A percentile compares a stretch with the other conserved stretches of the same genome.
Evolutionary conservation across 2,113 vertebrate genomes (phyloP).

Genomic region (Mirounga angustirostris): DNA sequence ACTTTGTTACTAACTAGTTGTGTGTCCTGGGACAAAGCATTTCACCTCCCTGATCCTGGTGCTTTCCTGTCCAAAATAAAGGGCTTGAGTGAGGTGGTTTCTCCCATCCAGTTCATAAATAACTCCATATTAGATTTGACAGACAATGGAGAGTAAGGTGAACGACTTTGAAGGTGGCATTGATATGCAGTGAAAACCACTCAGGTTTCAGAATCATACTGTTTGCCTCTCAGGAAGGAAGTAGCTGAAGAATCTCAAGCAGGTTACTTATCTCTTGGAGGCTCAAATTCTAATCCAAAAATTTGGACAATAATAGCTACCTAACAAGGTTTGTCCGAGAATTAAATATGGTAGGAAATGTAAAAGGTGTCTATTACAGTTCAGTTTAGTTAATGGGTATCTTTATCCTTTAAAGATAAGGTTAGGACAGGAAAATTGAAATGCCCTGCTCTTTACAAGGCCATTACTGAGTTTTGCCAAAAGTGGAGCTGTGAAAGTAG

Average conservation of each 20-base stretch:
- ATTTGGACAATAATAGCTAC: not conserved
- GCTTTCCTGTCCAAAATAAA: not conserved
- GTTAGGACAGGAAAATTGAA: not conserved
- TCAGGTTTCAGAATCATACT: not conserved
- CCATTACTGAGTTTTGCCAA: slow-evolving; percentile 10
- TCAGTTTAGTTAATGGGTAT: not conserved
- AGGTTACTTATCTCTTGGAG: not conserved
- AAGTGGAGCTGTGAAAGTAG: not conserved
- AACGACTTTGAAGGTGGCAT: not conserved
- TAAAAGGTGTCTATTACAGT: not conserved
- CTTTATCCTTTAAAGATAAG: not conserved
- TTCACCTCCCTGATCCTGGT: not conserved
- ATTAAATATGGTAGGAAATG: not conserved
- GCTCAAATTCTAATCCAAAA: not conserved
- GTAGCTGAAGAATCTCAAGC: not conserved
- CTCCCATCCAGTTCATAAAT: not conserved
- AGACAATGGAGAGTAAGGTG: not conserved
- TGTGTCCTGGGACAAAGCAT: not conserved
- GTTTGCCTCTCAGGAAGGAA: not conserved
- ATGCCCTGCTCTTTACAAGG: not conserved
- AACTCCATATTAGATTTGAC: not conserved
- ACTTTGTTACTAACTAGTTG: not conserved
- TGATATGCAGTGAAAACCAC: not conserved
- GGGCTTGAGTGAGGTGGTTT: not conserved
- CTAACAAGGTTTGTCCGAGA: not conserved